Percentiles rank a stretch among this genome's conserved stretches.
These are phyloP conservation scores for Ladona fulva DNA, from an alignment of 1,140 invertebrate genomes.

Conservation along the genomic window DNA sequence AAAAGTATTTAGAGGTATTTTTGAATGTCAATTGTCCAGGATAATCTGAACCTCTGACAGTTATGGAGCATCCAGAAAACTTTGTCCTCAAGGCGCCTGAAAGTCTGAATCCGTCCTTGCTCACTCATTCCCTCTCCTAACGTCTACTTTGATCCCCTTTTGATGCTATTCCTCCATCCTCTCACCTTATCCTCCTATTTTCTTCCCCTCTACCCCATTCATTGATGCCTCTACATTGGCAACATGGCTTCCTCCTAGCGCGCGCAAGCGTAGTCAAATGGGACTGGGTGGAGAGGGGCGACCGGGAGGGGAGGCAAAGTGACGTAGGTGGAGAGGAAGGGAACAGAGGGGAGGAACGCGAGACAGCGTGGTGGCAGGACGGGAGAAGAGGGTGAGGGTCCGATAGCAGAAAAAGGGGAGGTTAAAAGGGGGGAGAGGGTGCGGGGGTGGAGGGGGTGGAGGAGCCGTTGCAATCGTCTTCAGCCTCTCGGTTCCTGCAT, in stretches of 20 bases:
- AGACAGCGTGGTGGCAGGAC: background rate
- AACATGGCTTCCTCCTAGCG: background rate
- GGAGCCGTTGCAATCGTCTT: background rate
- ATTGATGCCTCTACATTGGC: background rate
- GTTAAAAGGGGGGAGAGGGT: background rate
- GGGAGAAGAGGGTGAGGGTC: background rate
- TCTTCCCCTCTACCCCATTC: background rate
- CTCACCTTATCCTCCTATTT: background rate
- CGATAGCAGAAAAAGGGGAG: background rate
- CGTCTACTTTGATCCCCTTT: too few relatives aligned
- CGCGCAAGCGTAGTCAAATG: background rate
- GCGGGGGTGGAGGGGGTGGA: background rate
- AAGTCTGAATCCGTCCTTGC: too few relatives aligned
- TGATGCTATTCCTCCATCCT: background rate
- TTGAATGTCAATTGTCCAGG: too few relatives aligned
- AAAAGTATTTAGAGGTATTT: too few relatives aligned
- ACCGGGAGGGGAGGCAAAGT: background rate
- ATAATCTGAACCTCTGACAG: too few relatives aligned
- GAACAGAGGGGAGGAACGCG: background rate
- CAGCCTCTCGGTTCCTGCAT: background rate
- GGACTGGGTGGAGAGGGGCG: background rate
- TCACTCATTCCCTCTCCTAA: too few relatives aligned
- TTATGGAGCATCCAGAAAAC: too few relatives aligned
- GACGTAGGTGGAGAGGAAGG: background rate
- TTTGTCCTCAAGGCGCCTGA: too few relatives aligned